Conservation (phyloP, 1,140 invertebrate species). For the Drosophila novamexicana region DNA sequence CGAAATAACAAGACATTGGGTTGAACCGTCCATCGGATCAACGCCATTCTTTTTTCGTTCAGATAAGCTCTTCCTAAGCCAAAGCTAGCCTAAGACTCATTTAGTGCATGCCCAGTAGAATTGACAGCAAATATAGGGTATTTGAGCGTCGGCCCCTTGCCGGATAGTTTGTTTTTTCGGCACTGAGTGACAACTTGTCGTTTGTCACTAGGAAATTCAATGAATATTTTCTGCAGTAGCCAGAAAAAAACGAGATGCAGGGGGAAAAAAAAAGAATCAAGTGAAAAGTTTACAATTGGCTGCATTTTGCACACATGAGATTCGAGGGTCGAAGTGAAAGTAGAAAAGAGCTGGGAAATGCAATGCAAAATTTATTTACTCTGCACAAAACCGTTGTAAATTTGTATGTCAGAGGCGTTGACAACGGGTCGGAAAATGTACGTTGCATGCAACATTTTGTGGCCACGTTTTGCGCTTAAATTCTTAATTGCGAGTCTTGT, state of each 20-base stretch:
- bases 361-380: slow-evolving; percentile 58
- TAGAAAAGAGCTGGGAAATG: slow-evolving; percentile 26
- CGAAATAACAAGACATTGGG: too few relatives aligned
- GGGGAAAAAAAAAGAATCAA: slow-evolving; percentile 17
- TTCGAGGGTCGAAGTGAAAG: slow-evolving; percentile 51
- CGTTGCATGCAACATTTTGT: slow-evolving; percentile 33
- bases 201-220: slow-evolving; percentile 78
- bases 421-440: slow-evolving; percentile 54
- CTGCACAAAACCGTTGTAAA: slow-evolving; percentile 48
- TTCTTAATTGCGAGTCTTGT: slow-evolving; percentile 58
- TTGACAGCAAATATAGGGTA: background rate
- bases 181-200: slow-evolving; percentile 65
- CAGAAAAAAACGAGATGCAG: background rate
- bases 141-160: background rate
- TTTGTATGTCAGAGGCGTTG: slow-evolving; percentile 41
- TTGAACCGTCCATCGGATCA: too few relatives aligned
- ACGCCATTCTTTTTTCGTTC: too few relatives aligned
- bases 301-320: slow-evolving; percentile 60
- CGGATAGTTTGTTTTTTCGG: too few relatives aligned
- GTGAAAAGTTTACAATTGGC: slow-evolving; percentile 60
- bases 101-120: background rate
- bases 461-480: slow-evolving; percentile 58
- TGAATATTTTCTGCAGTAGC: slow-evolving; percentile 67
- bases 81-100: background rate
- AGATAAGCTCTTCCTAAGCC: too few relatives aligned